Percentiles rank a stretch among this genome's conserved stretches.
Evolutionary conservation across 2,113 vertebrate genomes (phyloP).

Genomic region (Hippocampus abdominalis): DNA sequence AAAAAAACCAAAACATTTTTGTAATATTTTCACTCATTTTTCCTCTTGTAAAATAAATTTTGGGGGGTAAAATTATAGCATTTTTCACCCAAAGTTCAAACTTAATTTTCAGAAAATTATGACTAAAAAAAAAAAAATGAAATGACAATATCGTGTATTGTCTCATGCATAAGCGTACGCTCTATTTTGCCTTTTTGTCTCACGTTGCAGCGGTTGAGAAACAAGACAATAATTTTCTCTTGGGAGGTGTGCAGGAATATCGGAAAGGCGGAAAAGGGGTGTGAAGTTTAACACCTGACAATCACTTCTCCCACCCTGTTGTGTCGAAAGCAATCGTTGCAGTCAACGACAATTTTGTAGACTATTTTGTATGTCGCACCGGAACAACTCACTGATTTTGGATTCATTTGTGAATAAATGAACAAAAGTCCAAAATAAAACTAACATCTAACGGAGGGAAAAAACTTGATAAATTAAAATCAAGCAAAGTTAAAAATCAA

Average conservation of each 20-base stretch:
- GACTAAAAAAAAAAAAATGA: background rate
- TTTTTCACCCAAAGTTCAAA: background rate
- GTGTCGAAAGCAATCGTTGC: background rate
- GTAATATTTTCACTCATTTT: background rate
- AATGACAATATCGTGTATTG: background rate
- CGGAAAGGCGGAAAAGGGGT: background rate
- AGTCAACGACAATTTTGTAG: background rate
- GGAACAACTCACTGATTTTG: no score
- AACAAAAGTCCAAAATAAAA: no score
- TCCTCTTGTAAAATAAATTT: background rate
- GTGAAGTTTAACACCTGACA: background rate
- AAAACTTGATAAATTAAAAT: no score
- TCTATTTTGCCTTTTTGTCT: no score
- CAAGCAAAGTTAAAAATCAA: no score
- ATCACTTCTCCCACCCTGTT: background rate
- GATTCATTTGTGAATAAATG: no score
- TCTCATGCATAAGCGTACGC: background rate
- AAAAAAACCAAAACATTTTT: no score
- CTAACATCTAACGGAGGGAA: no score
- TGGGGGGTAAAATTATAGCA: background rate
- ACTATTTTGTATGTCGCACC: background rate
- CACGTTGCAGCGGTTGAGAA: background rate
- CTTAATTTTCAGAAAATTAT: background rate
- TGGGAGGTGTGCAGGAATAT: background rate
- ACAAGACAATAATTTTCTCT: background rate